Percentiles rank a stretch among this genome's conserved stretches.
Evolutionary conservation across 2,888 invertebrate species (phyloP).

Genomic region (Pseudococcus jackbeardsleyi): DNA sequence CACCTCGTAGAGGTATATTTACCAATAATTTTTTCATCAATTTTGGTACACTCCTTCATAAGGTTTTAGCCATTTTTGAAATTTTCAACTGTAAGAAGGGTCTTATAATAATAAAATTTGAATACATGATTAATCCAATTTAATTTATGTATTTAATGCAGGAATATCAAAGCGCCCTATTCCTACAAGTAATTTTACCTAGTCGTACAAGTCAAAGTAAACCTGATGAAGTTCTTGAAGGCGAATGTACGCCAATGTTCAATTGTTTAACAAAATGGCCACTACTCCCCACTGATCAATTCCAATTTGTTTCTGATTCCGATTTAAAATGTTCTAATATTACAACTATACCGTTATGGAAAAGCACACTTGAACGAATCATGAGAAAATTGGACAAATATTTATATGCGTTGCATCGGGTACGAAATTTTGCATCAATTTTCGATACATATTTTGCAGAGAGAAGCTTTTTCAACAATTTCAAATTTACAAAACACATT

Average conservation of each 20-base stretch:
- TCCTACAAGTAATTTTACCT: neutral
- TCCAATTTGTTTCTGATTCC: neutral
- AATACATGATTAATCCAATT: neutral
- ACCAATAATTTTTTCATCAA: too few relatives aligned
- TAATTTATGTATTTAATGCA: neutral
- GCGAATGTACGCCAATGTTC: neutral
- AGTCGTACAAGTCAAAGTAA: neutral
- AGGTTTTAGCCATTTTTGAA: too few relatives aligned
- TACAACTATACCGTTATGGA: neutral
- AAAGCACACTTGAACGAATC: neutral
- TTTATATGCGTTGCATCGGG: neutral
- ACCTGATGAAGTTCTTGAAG: neutral
- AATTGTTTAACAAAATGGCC: conserved; percentile 1
- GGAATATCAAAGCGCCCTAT: neutral
- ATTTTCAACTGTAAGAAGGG: too few relatives aligned
- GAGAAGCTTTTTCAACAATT: too few relatives aligned
- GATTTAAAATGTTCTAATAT: neutral
- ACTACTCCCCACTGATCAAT: neutral
- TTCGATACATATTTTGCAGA: too few relatives aligned
- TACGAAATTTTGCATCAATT: neutral
- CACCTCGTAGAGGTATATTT: too few relatives aligned
- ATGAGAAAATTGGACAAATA: neutral
- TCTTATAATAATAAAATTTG: too few relatives aligned
- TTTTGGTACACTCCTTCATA: too few relatives aligned
- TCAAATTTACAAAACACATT: too few relatives aligned